These are phyloP conservation scores for Vulpes ferrilata DNA, from an alignment of 2,113 vertebrate genomes.

Conservation along the genomic window DNA sequence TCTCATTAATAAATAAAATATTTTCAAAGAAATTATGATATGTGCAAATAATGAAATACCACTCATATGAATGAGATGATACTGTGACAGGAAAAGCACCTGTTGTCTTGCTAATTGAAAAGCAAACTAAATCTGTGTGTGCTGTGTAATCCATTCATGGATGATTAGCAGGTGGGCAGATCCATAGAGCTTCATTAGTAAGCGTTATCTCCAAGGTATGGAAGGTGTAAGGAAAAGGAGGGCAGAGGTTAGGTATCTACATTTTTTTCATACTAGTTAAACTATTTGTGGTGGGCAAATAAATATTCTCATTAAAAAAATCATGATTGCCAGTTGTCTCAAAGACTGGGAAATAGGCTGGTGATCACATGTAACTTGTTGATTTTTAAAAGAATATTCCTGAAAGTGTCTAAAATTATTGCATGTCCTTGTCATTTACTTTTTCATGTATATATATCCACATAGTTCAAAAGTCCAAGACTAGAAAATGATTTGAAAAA, in stretches of 20 bases:
- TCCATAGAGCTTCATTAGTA: not conserved
- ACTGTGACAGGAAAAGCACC: not conserved
- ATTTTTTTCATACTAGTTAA: not conserved
- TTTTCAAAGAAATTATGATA: too few species aligned
- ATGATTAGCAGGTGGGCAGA: not conserved
- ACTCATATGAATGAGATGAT: not conserved
- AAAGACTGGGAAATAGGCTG: not conserved
- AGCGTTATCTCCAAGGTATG: not conserved
- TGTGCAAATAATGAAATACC: not conserved
- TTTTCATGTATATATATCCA: not conserved
- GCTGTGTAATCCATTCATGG: rapidly evolving
- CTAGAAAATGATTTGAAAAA: not conserved
- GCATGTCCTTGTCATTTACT: not conserved
- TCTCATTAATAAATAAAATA: too few species aligned
- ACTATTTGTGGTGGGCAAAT: not conserved
- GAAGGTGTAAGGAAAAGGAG: not conserved
- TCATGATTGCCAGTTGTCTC: not conserved
- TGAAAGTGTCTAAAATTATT: not conserved
- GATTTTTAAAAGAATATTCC: not conserved
- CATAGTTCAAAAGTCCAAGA: not conserved
- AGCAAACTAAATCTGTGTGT: not conserved
- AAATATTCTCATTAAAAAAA: not conserved
- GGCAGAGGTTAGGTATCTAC: not conserved
- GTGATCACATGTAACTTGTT: not conserved
- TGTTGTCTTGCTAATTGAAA: not conserved